Conservation (phyloP, 2,113 vertebrate genomes). For the Esox niger region DNA sequence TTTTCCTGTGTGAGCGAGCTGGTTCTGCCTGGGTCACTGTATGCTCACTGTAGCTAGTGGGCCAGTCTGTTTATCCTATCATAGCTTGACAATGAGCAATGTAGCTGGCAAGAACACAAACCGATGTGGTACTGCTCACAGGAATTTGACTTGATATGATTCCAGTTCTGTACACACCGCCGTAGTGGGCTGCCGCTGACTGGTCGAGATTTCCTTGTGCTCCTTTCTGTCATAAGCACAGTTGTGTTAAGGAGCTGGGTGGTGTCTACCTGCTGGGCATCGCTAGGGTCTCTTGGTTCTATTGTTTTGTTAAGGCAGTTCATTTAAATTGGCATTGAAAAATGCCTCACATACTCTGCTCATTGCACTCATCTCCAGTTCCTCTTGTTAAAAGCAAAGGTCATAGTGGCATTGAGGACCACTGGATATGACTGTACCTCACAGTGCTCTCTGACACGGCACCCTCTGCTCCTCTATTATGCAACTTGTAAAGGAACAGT, state of each 20-base stretch:
- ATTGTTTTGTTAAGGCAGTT: conserved; percentile 32
- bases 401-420: conserved; percentile 15
- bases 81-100: no score
- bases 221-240: conserved; percentile 34
- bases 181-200: no score
- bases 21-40: background rate
- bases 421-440: background rate
- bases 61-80: background rate
- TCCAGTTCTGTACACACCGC: background rate
- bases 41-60: background rate
- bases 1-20: background rate
- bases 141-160: background rate
- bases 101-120: no score
- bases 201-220: conserved; percentile 31
- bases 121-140: background rate
- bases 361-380: no score
- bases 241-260: conserved; percentile 54
- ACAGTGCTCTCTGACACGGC: conserved; percentile 8
- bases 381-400: conserved; percentile 17
- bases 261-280: conserved; percentile 58
- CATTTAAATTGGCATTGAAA: no score
- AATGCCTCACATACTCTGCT: no score
- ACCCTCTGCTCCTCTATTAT: background rate
- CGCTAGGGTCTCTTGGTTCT: conserved; percentile 56
- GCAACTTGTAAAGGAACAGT: background rate